These are phyloP conservation scores for Pseudopleuronectes americanus DNA, from an alignment of 2,797 vertebrate species.

Conservation along the genomic window DNA sequence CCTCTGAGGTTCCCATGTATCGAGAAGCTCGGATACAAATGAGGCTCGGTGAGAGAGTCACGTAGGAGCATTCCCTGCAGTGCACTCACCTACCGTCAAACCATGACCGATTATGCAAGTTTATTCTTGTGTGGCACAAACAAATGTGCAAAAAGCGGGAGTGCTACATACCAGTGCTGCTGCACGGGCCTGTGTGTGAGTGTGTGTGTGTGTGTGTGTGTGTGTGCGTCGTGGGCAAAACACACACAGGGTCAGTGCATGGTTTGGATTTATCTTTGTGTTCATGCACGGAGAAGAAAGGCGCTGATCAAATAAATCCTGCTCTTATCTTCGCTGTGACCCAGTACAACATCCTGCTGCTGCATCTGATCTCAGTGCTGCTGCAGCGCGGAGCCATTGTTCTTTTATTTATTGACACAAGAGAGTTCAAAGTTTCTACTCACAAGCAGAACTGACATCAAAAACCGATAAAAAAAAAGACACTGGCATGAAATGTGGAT, in stretches of 20 bases:
- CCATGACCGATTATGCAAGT: slow-evolving; percentile 49
- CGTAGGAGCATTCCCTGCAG: slow-evolving; percentile 53
- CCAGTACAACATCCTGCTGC: slow-evolving; percentile 22
- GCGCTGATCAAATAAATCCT: slow-evolving; percentile 50
- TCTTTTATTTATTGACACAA: slow-evolving; percentile 12
- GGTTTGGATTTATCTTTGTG: slow-evolving; percentile 45
- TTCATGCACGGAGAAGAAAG: slow-evolving; percentile 43
- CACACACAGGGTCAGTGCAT: slow-evolving; percentile 5
- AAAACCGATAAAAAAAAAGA: slow-evolving; percentile 3
- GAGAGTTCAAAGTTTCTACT: background rate
- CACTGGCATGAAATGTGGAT: background rate
- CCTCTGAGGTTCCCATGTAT: slow-evolving; percentile 58
- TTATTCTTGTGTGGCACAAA: slow-evolving; percentile 59
- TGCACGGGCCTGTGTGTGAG: slow-evolving; percentile 5
- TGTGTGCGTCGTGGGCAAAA: background rate
- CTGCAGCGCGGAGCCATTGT: background rate
- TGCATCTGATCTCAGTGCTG: slow-evolving; percentile 1
- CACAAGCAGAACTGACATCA: background rate
- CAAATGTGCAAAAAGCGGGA: slow-evolving; percentile 30
- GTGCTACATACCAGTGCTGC: slow-evolving; percentile 9
- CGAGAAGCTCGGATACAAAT: slow-evolving; percentile 28
- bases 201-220: no score
- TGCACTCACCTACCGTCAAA: slow-evolving; percentile 26
- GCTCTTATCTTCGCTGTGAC: slow-evolving; percentile 50
- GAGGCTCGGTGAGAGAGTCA: slow-evolving; percentile 41